phyloP scores from a whole-genome alignment of 2,888 invertebrate species.

The Pardosa pseudoannulata region DNA sequence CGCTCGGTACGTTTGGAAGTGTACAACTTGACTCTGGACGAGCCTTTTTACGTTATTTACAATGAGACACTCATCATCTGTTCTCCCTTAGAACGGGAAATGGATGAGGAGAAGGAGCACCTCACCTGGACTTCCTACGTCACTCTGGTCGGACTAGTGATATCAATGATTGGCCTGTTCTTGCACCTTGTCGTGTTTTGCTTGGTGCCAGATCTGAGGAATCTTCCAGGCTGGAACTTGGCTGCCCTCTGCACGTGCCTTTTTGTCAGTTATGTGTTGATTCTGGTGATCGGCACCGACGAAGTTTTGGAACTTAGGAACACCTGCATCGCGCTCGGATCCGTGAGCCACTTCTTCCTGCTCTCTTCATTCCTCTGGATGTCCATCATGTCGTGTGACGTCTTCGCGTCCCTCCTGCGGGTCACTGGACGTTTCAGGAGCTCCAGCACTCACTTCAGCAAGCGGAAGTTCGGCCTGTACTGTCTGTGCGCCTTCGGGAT shows the following conservation, averaged over 20 bases:
- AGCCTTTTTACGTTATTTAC: constrained; percentile 22
- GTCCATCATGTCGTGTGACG: constrained; percentile 73
- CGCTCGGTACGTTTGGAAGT: constrained; percentile 38
- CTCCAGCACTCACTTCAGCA: constrained; percentile 77
- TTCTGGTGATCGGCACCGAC: constrained; percentile 75
- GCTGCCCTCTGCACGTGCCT: constrained; percentile 78
- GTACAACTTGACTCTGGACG: constrained; percentile 36
- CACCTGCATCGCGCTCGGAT: constrained; percentile 74
- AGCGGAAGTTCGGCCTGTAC: constrained; percentile 78
- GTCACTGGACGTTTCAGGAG: constrained; percentile 79
- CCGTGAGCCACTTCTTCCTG: constrained; percentile 62
- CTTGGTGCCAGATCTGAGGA: constrained; percentile 76
- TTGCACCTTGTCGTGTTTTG: constrained; percentile 53
- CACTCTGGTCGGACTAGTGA: constrained; percentile 74
- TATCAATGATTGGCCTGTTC: constrained; percentile 62
- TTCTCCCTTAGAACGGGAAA: background rate
- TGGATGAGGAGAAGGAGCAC: background rate
- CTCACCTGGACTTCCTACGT: constrained; percentile 75
- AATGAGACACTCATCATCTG: constrained; percentile 36
- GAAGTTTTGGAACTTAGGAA: background rate
- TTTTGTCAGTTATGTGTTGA: constrained; percentile 68
- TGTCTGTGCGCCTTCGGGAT: constrained; percentile 78
- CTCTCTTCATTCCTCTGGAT: constrained; percentile 69
- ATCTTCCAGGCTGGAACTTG: constrained; percentile 76
- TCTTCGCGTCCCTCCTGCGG: constrained; percentile 78